Percentiles rank a stretch among this genome's conserved stretches.
phyloP scores from a whole-genome alignment of 2,113 vertebrate species.

The Halcyon senegalensis region DNA sequence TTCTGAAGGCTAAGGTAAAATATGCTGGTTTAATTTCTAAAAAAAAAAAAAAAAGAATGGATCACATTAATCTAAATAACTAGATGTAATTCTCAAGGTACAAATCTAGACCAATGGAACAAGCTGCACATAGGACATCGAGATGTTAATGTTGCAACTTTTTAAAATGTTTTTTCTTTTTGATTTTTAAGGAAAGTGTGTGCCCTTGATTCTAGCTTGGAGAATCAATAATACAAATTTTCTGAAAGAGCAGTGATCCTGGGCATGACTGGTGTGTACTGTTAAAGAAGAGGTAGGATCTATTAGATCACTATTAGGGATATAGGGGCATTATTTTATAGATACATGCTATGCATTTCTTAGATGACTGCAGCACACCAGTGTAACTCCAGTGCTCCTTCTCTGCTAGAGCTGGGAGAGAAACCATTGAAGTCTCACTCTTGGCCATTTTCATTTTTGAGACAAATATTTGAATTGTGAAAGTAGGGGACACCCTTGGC shows the following conservation, averaged over 20 bases:
- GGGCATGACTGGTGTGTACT: background rate
- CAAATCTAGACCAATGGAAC: background rate
- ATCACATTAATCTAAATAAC: background rate
- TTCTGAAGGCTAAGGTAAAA: background rate
- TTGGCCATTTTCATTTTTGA: background rate
- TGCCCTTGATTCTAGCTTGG: background rate
- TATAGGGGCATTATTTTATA: rapidly evolving
- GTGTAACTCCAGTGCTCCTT: background rate
- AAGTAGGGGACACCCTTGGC: background rate
- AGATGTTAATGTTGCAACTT: background rate
- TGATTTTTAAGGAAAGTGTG: background rate
- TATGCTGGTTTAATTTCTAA: background rate
- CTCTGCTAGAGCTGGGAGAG: background rate
- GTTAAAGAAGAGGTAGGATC: background rate
- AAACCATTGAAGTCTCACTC: background rate
- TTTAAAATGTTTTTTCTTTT: background rate
- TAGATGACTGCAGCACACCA: background rate
- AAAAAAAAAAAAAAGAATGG: background rate
- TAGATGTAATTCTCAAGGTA: background rate
- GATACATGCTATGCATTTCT: rapidly evolving
- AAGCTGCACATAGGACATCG: background rate
- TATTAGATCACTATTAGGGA: background rate
- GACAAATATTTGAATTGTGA: background rate
- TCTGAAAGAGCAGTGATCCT: background rate
- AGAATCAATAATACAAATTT: background rate